Conservation (phyloP, 2,113 vertebrate genomes). For the Pluvianellus socialis region DNA sequence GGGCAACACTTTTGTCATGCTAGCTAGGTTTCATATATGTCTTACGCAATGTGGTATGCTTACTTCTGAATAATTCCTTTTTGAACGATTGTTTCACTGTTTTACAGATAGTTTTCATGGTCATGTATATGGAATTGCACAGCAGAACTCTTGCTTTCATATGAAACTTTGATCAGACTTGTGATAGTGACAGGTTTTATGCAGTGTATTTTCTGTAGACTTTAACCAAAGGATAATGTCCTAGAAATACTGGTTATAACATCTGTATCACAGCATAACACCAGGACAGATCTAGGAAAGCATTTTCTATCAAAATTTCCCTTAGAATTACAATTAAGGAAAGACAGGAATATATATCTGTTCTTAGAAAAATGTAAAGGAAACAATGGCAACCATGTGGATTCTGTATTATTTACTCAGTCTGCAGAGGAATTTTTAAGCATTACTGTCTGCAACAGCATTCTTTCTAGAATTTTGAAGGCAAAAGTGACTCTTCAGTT, state of each 20-base stretch:
- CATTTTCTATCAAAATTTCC: background rate
- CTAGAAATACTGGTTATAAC: background rate
- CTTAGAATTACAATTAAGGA: background rate
- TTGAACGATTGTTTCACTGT: background rate
- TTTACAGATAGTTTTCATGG: background rate
- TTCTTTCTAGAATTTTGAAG: background rate
- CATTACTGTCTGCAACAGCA: background rate
- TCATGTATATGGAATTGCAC: background rate
- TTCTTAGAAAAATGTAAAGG: background rate
- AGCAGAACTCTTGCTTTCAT: background rate
- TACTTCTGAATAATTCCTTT: background rate
- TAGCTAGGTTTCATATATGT: background rate
- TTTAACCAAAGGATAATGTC: background rate
- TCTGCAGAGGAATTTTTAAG: background rate
- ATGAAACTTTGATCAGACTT: background rate
- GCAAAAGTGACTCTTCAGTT: background rate
- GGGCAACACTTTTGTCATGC: background rate
- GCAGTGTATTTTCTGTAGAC: background rate
- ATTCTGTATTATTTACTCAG: background rate
- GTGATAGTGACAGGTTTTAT: background rate
- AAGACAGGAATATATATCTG: background rate
- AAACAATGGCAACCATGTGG: background rate
- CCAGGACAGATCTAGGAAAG: background rate
- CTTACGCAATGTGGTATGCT: background rate
- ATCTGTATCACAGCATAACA: background rate